Conservation (phyloP, 2,888 invertebrate genomes). For the Synanthedon vespiformis region DNA sequence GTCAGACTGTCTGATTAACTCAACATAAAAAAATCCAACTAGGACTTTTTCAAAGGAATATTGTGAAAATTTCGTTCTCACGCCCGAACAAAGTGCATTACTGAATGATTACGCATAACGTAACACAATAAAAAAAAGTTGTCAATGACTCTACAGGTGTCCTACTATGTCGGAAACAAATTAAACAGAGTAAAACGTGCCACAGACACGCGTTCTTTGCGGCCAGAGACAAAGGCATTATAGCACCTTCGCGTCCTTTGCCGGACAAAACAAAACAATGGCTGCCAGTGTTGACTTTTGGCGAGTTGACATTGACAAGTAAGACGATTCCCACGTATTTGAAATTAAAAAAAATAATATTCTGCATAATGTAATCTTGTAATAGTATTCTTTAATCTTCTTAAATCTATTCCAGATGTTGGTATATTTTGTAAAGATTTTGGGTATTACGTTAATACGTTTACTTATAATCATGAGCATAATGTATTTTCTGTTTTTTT, state of each 20-base stretch:
- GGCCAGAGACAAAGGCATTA: slow-evolving; percentile 56
- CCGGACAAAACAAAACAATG: slow-evolving; percentile 23
- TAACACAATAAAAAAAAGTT: neutral
- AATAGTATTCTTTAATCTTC: slow-evolving; percentile 4
- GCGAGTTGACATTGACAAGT: slow-evolving; percentile 17
- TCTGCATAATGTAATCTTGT: neutral
- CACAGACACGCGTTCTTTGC: slow-evolving; percentile 59
- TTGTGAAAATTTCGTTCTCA: slow-evolving; percentile 18
- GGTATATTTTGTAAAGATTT: too few relatives aligned
- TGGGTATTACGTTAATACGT: too few relatives aligned
- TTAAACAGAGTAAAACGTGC: slow-evolving; percentile 46
- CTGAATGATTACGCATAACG: slow-evolving; percentile 22
- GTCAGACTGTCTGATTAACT: too few relatives aligned
- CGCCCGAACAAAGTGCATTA: slow-evolving; percentile 24
- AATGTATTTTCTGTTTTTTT: too few relatives aligned
- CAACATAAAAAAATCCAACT: too few relatives aligned
- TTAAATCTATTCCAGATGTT: slow-evolving; percentile 24
- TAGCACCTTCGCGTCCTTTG: slow-evolving; percentile 18
- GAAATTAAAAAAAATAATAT: neutral
- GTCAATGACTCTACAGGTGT: slow-evolving; percentile 56
- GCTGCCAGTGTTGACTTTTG: slow-evolving; percentile 27
- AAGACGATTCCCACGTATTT: slow-evolving; percentile 30
- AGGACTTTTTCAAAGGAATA: too few relatives aligned
- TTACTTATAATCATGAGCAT: too few relatives aligned
- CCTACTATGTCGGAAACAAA: slow-evolving; percentile 30